Conservation (phyloP, 1,140 invertebrate species). For the Panagrolaimus sp. region DNA sequence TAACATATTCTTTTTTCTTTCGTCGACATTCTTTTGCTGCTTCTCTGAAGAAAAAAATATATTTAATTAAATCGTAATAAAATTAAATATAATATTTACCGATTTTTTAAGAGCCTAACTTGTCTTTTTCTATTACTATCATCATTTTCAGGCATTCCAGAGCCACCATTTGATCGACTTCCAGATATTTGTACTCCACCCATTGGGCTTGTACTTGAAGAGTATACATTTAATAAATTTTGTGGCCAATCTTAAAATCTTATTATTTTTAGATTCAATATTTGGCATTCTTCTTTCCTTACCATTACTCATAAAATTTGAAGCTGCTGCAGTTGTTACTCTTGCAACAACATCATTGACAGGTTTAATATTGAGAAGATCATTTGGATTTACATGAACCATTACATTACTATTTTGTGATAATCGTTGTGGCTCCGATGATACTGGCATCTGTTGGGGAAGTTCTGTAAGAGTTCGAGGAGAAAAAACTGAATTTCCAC, state of each 20-base stretch:
- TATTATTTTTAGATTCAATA: background rate
- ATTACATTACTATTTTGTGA: background rate
- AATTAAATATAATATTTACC: conserved; percentile 33
- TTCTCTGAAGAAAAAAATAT: conserved; percentile 68
- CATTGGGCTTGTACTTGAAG: conserved; percentile 4
- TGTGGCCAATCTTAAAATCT: background rate
- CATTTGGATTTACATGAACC: conserved; percentile 8
- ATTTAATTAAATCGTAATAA: background rate
- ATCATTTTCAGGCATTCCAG: conserved; percentile 23
- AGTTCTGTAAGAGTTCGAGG: conserved; percentile 13
- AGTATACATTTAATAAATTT: conserved; percentile 1
- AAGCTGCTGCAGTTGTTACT: background rate
- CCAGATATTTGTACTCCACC: background rate
- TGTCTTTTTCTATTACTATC: conserved; percentile 49
- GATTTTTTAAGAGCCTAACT: conserved; percentile 51
- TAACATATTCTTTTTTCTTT: conserved; percentile 99
- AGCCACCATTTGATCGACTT: background rate
- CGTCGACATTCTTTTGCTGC: conserved; percentile 94
- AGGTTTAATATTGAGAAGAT: conserved; percentile 3
- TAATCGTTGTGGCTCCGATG: background rate
- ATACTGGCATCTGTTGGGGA: background rate
- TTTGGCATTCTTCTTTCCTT: background rate
- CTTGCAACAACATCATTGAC: conserved; percentile 13
- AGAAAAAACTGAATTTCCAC: conserved; percentile 4
- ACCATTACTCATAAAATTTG: conserved; percentile 13